phyloP scores from a whole-genome alignment of 2,888 invertebrate species.

The Sthenelais limicola region DNA sequence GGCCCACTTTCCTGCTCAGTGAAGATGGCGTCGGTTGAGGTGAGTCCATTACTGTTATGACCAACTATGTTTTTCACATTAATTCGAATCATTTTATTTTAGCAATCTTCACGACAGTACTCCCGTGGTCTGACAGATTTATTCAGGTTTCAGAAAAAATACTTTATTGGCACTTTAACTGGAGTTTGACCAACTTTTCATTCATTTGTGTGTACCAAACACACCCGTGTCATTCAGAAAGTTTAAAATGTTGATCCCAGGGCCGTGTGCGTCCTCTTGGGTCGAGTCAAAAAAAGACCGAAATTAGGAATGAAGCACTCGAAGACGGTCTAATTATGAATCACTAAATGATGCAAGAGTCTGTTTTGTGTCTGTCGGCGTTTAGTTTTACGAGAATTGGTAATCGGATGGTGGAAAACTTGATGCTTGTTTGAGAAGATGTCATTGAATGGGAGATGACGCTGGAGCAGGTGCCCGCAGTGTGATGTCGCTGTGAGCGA shows the following conservation, averaged over 20 bases:
- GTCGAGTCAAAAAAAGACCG: slow-evolving; percentile 21
- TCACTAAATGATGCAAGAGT: no score
- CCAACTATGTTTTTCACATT: not conserved
- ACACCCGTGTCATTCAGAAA: slow-evolving; percentile 38
- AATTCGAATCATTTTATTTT: not conserved
- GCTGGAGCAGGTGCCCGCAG: slow-evolving; percentile 34
- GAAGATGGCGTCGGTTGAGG: slow-evolving; percentile 66
- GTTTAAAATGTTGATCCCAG: slow-evolving; percentile 14
- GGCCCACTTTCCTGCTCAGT: slow-evolving; percentile 44
- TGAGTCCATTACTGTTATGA: no score
- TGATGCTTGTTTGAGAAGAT: not conserved
- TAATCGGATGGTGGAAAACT: no score
- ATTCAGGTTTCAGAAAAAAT: not conserved
- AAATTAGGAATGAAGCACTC: no score
- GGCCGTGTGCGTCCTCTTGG: slow-evolving; percentile 14
- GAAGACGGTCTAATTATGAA: no score
- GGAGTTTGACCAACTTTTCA: slow-evolving; percentile 25
- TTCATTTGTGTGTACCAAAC: slow-evolving; percentile 38
- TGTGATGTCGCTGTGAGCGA: no score
- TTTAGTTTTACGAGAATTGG: no score
- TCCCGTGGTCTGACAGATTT: not conserved
- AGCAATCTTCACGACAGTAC: slow-evolving; percentile 4
- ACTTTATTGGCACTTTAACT: slow-evolving; percentile 19
- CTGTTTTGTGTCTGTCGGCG: no score
- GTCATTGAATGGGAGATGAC: slow-evolving; percentile 36